phyloP scores from a whole-genome alignment of 2,888 invertebrate genomes.

The Alviniconcha strummeri region DNA sequence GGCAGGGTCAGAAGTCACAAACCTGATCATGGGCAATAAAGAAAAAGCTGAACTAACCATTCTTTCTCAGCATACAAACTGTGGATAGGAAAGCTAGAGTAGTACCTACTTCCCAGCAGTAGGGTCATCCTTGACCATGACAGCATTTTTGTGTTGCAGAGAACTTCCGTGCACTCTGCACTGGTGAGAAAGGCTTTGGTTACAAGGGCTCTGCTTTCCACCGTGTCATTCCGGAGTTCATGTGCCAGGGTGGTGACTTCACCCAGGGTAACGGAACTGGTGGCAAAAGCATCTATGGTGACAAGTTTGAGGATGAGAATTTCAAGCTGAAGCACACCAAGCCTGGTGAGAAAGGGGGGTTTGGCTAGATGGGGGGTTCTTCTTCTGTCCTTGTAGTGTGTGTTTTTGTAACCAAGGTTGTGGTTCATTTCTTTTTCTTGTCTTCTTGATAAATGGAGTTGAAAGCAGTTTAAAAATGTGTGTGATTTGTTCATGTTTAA shows the following conservation, averaged over 20 bases:
- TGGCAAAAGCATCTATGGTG: conserved; percentile 97
- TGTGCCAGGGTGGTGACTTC: conserved; percentile 74
- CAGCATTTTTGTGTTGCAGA: conserved; percentile 51
- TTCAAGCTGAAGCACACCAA: conserved; percentile 95
- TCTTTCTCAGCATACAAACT: too few species aligned
- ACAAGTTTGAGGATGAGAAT: conserved; percentile 97
- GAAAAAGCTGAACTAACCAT: too few species aligned
- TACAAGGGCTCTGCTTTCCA: conserved; percentile 72
- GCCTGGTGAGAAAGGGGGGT: conserved; percentile 78
- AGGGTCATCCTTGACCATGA: too few species aligned
- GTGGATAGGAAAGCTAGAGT: too few species aligned
- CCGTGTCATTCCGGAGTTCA: conserved; percentile 71
- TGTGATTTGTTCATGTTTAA: neutral
- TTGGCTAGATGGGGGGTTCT: too few species aligned
- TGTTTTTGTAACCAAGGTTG: neutral
- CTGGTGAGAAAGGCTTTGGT: conserved; percentile 79
- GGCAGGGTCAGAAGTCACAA: too few species aligned
- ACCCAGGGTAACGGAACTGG: conserved; percentile 75
- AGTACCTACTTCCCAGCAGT: too few species aligned
- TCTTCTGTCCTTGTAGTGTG: neutral
- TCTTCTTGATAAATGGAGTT: too few species aligned
- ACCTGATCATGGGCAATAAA: too few species aligned
- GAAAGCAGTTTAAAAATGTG: neutral
- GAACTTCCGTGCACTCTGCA: conserved; percentile 97
- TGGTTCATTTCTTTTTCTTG: too few species aligned